Percentiles rank a stretch among this genome's conserved stretches.
These are phyloP conservation scores for Masnerella sp. DNA, from an alignment of 2,888 invertebrate genomes.

Conservation along the genomic window DNA sequence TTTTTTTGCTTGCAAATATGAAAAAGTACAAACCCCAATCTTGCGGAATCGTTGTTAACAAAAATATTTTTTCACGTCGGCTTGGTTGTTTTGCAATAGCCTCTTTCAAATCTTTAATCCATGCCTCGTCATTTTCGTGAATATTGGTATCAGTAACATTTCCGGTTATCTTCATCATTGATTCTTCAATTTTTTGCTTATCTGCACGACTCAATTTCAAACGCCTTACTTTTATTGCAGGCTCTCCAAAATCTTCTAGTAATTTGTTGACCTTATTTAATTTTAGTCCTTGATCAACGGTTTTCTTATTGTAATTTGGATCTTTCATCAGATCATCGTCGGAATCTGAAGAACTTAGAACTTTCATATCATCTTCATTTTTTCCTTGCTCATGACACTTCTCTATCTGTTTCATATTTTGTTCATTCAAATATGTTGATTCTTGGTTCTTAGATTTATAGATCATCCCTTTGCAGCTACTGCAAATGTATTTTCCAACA, in stretches of 20 bases:
- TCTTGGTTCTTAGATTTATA: constrained; percentile 17
- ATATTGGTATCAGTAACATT: constrained; percentile 4
- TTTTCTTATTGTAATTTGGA: constrained; percentile 4
- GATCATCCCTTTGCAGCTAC: constrained; percentile 21
- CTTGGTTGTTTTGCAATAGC: constrained; percentile 9
- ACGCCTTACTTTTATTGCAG: constrained; percentile 8
- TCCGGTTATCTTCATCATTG: constrained; percentile 1
- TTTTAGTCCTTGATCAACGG: not conserved
- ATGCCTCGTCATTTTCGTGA: not conserved
- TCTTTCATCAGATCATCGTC: constrained; percentile 13
- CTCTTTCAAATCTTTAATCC: constrained; percentile 10
- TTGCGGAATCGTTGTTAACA: constrained; percentile 18
- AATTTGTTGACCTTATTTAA: constrained; percentile 9
- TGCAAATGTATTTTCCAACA: constrained; percentile 17
- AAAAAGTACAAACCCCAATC: constrained; percentile 12
- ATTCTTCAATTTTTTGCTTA: constrained; percentile 8
- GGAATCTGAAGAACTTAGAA: constrained; percentile 5
- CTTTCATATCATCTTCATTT: constrained; percentile 1
- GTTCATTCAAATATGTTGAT: too few relatives aligned
- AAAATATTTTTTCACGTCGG: constrained; percentile 14
- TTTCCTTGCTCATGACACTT: not conserved
- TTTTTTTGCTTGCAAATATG: not conserved
- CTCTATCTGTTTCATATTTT: constrained; percentile 6
- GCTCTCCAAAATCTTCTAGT: constrained; percentile 13
- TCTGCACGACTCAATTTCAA: constrained; percentile 3